These are phyloP conservation scores for Okamejei kenojei DNA, from an alignment of 2,797 vertebrate genomes.

Conservation along the genomic window DNA sequence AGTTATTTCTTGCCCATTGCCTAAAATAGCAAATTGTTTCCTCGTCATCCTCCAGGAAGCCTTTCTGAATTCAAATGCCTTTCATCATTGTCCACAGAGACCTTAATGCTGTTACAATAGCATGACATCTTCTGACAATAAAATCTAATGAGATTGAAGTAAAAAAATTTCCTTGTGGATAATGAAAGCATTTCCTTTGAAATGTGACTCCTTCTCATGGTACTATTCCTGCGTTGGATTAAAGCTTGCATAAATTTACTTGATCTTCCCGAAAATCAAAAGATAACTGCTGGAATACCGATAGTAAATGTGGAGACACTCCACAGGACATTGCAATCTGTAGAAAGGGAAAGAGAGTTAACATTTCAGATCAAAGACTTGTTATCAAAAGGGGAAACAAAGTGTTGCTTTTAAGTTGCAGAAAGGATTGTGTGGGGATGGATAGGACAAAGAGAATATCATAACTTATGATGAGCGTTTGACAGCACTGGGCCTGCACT, in stretches of 20 bases:
- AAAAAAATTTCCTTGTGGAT: neutral
- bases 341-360: too few relatives aligned
- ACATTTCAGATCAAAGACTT: too few relatives aligned
- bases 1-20: too few relatives aligned
- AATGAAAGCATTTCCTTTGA: neutral
- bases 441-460: too few relatives aligned
- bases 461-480: too few relatives aligned
- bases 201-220: neutral
- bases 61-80: neutral
- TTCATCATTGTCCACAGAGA: neutral
- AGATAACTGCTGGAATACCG: too few relatives aligned
- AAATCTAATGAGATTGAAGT: neutral
- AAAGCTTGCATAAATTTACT: neutral
- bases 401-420: too few relatives aligned
- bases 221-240: neutral
- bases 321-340: too few relatives aligned
- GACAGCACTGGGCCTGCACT: too few relatives aligned
- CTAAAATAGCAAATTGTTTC: neutral
- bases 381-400: too few relatives aligned
- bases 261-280: neutral
- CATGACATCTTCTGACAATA: neutral
- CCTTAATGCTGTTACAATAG: neutral
- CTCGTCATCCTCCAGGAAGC: neutral
- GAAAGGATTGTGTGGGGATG: too few relatives aligned
- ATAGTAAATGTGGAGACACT: too few relatives aligned